Evolutionary conservation across 2,113 vertebrate species (phyloP), one percentile per base, ranked within the genome.

Genomic region (Aspiorhynchus laticeps): DNA sequence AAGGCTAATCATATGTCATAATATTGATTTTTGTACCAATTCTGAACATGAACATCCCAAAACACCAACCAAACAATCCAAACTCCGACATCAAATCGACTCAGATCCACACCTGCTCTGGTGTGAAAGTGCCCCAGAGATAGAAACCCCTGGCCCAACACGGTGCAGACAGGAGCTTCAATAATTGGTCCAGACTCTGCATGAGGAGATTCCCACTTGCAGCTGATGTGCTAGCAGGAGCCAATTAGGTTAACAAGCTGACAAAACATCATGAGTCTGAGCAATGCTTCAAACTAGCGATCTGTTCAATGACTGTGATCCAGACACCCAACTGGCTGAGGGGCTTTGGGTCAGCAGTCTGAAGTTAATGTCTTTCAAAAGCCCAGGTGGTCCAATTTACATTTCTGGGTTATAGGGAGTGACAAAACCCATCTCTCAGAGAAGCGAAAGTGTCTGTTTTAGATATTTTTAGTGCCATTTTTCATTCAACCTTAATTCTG

Each of bases 221-320:
- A 24, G 51, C 87, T 88, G 78, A 82, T 77, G 84, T 53, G 38
- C 61, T 86, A 41, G 86, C 67, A 80, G 67, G 75, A 75, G 83
- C 87, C 89, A 90, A 87, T 89, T 89, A 87, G 88, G 65, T 89
- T 90, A 90, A 87, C 84, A 84, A 87, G 86, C 75, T 90, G 88
- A 87, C 88, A 87, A 75, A 86, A 80, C 86, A 83, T 87, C 89
- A 89, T 46, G 33, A 65, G 75, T 38, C 67, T 79, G 53, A 85
- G 87, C 21, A 46, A 46, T 28, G 51, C 59, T 87, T 67, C 53
- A 83, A 83, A 38, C 24, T 31, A 38, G 41, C 26, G 31, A 46
- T 78, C 41, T 65, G 26, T 85, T 82, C 78, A 33, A 53, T 78
- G 46, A 80, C 67, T 86, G 28, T 77, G 71, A 73, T 84, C 56